phyloP scores from a whole-genome alignment of 1,140 invertebrate species.

The Phenacoccus solenopsis region DNA sequence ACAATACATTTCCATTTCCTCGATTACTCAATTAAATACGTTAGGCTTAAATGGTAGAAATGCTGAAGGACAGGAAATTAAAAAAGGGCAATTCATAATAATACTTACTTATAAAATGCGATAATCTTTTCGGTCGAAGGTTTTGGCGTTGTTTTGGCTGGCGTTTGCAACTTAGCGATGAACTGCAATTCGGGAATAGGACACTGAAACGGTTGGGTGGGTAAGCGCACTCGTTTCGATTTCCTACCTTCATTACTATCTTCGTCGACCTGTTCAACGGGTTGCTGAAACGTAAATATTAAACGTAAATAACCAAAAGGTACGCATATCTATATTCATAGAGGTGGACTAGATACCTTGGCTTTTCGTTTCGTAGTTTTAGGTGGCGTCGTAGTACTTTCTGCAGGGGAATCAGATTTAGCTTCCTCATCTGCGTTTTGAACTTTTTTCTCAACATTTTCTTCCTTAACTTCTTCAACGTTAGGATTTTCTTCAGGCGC shows the following conservation, averaged over 20 bases:
- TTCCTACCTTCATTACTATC: constrained; percentile 36
- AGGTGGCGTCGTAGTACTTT: neutral
- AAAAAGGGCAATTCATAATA: no score
- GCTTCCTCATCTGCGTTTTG: neutral
- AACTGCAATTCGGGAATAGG: constrained; percentile 61
- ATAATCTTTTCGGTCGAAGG: constrained; percentile 67
- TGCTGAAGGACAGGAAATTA: neutral
- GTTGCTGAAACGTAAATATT: neutral
- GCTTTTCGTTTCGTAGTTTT: neutral
- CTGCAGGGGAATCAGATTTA: neutral
- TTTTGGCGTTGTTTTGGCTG: constrained; percentile 41
- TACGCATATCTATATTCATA: neutral
- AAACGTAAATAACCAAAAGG: neutral
- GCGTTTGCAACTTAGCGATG: constrained; percentile 53
- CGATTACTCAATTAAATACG: neutral
- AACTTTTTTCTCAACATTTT: neutral
- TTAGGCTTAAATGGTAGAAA: constrained; percentile 9
- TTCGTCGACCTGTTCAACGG: constrained; percentile 9
- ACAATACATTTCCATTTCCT: no score
- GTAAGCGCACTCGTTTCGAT: constrained; percentile 43
- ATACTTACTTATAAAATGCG: constrained; percentile 62
- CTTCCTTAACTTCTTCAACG: neutral
- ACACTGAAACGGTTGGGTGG: constrained; percentile 67
- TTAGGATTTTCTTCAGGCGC: neutral
- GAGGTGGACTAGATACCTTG: neutral